phyloP scores from a whole-genome alignment of 2,888 invertebrate genomes.

The Lordiphosa fenestrarum region DNA sequence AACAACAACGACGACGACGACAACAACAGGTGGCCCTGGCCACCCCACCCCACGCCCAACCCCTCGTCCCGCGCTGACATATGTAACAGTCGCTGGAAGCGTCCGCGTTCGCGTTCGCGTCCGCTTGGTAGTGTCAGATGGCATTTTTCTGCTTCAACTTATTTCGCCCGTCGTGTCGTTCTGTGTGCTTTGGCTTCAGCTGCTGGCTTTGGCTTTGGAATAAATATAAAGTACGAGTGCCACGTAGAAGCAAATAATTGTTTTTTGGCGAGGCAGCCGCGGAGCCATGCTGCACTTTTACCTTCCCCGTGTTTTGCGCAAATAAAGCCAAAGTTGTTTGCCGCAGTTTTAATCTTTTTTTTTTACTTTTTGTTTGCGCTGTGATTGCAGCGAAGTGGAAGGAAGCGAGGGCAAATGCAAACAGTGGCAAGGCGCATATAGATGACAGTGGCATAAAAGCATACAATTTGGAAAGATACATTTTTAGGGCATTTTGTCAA shows the following conservation, averaged over 20 bases:
- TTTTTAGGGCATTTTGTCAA: too few species aligned
- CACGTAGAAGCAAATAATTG: conserved; percentile 63
- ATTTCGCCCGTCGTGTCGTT: conserved; percentile 40
- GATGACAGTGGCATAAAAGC: conserved; percentile 22
- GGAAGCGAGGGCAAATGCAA: conserved; percentile 18
- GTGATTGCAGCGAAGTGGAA: conserved; percentile 31
- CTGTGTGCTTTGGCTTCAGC: conserved; percentile 27
- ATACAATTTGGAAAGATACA: neutral
- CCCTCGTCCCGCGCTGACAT: conserved; percentile 11
- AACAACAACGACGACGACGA: conserved; percentile 15
- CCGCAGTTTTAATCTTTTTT: conserved; percentile 56
- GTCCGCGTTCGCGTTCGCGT: conserved; percentile 22
- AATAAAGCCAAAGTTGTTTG: conserved; percentile 43
- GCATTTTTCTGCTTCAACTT: conserved; percentile 52
- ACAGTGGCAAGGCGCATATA: conserved; percentile 23
- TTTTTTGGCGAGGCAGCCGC: conserved; percentile 55
- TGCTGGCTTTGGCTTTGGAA: conserved; percentile 60
- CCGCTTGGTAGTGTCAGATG: conserved; percentile 51
- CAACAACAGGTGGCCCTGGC: conserved; percentile 59
- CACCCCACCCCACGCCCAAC: neutral
- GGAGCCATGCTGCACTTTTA: conserved; percentile 30
- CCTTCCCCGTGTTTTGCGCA: conserved; percentile 15
- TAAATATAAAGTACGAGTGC: conserved; percentile 52
- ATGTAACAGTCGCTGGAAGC: conserved; percentile 23
- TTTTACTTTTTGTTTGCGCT: neutral